These are phyloP conservation scores for Tympanuchus pallidicinctus DNA, from an alignment of 2,113 vertebrate species.

Conservation along the genomic window DNA sequence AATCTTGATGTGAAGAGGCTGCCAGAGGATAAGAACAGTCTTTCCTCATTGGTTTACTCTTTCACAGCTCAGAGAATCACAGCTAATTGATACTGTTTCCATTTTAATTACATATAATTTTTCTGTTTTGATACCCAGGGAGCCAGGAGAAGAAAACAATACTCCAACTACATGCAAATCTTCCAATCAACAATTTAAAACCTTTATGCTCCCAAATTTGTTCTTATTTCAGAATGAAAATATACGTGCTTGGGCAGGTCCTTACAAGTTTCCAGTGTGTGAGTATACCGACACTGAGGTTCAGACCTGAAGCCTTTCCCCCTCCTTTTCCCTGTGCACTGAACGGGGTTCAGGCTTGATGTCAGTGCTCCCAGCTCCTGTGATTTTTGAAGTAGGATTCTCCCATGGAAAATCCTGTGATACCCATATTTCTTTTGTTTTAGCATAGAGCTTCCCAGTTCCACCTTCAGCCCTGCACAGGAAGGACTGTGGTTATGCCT, in stretches of 20 bases:
- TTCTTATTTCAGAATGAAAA: conserved; percentile 59
- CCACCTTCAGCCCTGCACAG: neutral
- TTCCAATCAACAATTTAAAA: conserved; percentile 80
- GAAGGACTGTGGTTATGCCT: neutral
- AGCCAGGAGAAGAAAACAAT: conserved; percentile 83
- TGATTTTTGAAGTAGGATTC: neutral
- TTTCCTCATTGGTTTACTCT: conserved; percentile 76
- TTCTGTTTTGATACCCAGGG: conserved; percentile 82
- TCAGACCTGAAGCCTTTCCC: neutral
- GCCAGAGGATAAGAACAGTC: conserved; percentile 69
- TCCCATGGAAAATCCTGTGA: neutral
- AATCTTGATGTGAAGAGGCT: conserved; percentile 68
- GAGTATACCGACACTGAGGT: neutral
- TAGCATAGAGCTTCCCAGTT: neutral
- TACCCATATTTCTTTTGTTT: neutral
- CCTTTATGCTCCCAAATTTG: conserved; percentile 73
- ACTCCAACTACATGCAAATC: conserved; percentile 78
- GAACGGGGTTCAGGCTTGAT: neutral
- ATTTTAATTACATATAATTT: conserved; percentile 84
- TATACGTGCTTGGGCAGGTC: neutral
- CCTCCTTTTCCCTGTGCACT: neutral
- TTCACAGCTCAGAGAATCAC: conserved; percentile 78
- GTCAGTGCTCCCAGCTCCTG: neutral
- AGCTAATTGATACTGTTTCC: conserved; percentile 83
- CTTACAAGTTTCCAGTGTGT: neutral